A percentile compares a stretch with the other conserved stretches of the same genome.
Evolutionary conservation across 2,113 vertebrate species (phyloP).

Genomic region (Trogon melanurus): DNA sequence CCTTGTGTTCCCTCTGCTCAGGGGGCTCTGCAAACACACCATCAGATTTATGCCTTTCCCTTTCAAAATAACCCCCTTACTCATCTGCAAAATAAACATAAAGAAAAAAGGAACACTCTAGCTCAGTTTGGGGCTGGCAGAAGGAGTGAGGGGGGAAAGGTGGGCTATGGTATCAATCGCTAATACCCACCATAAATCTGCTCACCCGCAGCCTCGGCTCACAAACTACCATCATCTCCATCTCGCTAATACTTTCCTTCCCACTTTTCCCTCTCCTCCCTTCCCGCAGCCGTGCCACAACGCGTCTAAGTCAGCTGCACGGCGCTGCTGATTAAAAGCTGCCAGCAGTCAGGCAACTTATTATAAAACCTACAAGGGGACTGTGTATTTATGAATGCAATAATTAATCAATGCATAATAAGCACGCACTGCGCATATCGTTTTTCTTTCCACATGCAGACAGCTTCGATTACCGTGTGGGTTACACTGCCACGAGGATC

Average conservation of each 20-base stretch:
- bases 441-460: not conserved
- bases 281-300: not conserved
- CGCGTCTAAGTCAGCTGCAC: accelerated
- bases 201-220: not conserved
- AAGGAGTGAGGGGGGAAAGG: accelerated
- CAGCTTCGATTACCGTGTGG: not conserved
- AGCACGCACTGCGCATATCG: accelerated
- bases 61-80: not conserved
- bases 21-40: slow-evolving; percentile 12
- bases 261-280: not conserved
- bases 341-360: not conserved
- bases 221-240: not conserved
- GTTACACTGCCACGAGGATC: not conserved
- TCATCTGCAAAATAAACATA: not conserved
- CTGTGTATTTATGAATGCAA: not conserved
- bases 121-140: not conserved
- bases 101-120: not conserved
- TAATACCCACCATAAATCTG: slow-evolving; percentile 8
- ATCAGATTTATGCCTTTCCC: slow-evolving; percentile 5
- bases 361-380: not conserved
- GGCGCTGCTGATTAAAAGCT: not conserved
- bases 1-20: not conserved
- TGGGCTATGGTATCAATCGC: not conserved
- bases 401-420: slow-evolving; percentile 11
- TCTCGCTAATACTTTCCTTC: not conserved